Conservation (phyloP, 92 coral and sea anemone genomes). For the Porites cylindrica region DNA sequence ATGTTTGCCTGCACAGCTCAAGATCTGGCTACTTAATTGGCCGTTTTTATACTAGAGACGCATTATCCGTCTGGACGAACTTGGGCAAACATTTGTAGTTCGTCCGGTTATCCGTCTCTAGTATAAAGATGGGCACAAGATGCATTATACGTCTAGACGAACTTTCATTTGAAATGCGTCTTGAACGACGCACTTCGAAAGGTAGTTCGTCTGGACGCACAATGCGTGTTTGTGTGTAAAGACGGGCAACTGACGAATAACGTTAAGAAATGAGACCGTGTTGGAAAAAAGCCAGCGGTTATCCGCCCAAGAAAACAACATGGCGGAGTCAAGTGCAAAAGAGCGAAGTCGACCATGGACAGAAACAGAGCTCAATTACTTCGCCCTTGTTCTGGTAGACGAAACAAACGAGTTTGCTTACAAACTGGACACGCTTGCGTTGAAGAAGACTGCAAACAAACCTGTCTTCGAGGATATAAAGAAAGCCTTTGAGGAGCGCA, state of each 20-base stretch:
- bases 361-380: slow-evolving; percentile 62
- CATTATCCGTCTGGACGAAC: neutral
- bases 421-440: slow-evolving; percentile 56
- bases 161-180: no score
- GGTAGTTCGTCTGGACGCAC: slow-evolving; percentile 7
- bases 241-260: slow-evolving; percentile 38
- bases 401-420: slow-evolving; percentile 48
- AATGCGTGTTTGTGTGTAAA: slow-evolving; percentile 11
- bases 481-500: slow-evolving; percentile 32
- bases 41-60: neutral
- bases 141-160: no score
- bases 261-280: slow-evolving; percentile 26
- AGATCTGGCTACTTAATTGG: no score
- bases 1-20: no score
- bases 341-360: slow-evolving; percentile 56
- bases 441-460: slow-evolving; percentile 52
- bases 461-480: slow-evolving; percentile 47
- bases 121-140: no score
- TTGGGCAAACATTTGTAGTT: no score
- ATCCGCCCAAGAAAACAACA: neutral
- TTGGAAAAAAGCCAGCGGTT: neutral
- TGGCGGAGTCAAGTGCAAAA: slow-evolving; percentile 31
- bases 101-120: neutral
- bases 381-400: slow-evolving; percentile 44
- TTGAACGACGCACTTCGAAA: neutral